Percentiles rank a stretch among this genome's conserved stretches.
These are phyloP conservation scores for Galagoides demidoff DNA, from an alignment of 2,797 vertebrate genomes.

Conservation along the genomic window DNA sequence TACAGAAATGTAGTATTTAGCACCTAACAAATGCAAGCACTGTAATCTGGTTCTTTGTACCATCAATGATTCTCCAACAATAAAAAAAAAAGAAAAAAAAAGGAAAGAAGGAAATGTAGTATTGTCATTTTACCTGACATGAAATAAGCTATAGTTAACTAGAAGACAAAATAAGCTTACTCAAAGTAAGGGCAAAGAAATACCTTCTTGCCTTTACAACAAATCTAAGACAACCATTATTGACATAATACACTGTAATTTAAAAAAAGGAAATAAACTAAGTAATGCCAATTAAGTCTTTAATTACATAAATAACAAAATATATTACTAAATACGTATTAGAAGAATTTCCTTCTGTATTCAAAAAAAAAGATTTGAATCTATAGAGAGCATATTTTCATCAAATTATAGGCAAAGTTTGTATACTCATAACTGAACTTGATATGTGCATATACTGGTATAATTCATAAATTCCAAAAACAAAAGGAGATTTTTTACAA, in stretches of 20 bases:
- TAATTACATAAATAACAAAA: neutral
- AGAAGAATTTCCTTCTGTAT: neutral
- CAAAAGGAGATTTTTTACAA: neutral
- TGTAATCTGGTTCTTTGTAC: too few relatives aligned
- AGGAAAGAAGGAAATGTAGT: neutral
- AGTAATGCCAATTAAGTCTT: neutral
- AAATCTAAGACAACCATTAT: neutral
- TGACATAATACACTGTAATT: neutral
- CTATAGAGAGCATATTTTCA: neutral
- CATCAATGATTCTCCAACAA: too few relatives aligned
- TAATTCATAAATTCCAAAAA: neutral
- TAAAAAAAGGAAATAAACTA: neutral
- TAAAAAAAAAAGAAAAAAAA: too few relatives aligned
- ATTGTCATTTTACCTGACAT: neutral
- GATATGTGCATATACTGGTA: neutral
- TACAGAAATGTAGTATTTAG: neutral
- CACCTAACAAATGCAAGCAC: too few relatives aligned
- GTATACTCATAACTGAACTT: neutral
- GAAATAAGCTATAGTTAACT: neutral
- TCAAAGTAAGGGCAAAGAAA: neutral
- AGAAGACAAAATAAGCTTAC: neutral
- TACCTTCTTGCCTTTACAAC: neutral
- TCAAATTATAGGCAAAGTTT: neutral
- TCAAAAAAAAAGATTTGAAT: neutral
- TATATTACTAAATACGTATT: neutral